Base-by-base conservation (phyloP, 2,888 invertebrate genomes). In the Acholoe squamosa region DNA sequence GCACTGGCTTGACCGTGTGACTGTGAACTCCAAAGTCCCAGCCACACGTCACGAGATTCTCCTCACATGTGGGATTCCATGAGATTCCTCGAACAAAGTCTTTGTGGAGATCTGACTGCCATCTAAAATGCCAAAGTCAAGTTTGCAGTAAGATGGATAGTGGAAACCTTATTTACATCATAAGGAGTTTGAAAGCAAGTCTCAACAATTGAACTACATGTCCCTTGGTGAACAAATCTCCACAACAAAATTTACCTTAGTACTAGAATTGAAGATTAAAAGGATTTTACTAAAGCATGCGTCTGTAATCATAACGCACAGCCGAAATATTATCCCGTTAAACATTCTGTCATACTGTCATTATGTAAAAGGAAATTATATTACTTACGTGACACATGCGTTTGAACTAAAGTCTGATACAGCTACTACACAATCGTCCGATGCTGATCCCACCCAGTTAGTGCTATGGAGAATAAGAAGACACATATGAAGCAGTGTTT, bases 51-150 rank as follows among this genome's bases (percentile, higher is more conserved):
- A 96, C 96, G 90, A 97, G 95, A 89, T 95, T 94, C 88, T 94
- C 92, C 33, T 95, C 94, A 71, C 96, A 94, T 91, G 94, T 94
- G 33, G 88, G 77, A 31, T 80, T 76, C 97, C 97, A 97, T 5
- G 96, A 96, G 25, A 97, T 93, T 67, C 96, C 97, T 91, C 97
- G 96, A 19, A 97, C 97, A 94, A 96, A 96, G 93, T 96, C 97
- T 33, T 91, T 93, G 93, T 97, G 97, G 34, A 95, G 93, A 33
- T 95, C 94, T 93, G 96, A 96, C 92, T 95, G 95, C 93, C 96
- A 97, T 91, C 96, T 96, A 77, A 90, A 86, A 86, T 56, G 67
- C 10, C 5, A 43, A 10, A 43, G 43, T 43, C 10, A 10, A 43
- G 43, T 43, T 10, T 43, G 43, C 43, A 10, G 10, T 43, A 10